These are phyloP conservation scores for Temnothorax longispinosus DNA, from an alignment of 1,140 invertebrate species.

Conservation along the genomic window DNA sequence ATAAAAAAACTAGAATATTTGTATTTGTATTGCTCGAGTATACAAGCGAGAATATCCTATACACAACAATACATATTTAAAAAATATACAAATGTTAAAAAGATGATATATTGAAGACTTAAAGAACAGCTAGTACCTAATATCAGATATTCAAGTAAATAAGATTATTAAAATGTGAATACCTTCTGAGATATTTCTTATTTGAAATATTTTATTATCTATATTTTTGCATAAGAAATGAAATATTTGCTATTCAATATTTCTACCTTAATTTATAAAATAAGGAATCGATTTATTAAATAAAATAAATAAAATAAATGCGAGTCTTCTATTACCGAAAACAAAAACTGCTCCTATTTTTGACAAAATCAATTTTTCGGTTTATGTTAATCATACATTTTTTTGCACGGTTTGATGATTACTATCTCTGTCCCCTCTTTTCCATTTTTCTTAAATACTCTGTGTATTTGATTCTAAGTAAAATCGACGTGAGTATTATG, in stretches of 20 bases:
- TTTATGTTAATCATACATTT: background rate
- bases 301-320: background rate
- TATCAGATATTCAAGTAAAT: background rate
- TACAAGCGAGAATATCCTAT: background rate
- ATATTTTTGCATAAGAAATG: background rate
- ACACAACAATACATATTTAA: background rate
- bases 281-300: background rate
- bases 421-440: background rate
- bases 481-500: background rate
- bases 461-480: background rate
- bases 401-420: background rate
- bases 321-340: background rate
- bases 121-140: background rate
- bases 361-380: background rate
- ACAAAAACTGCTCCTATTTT: background rate
- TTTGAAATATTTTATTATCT: background rate
- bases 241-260: background rate
- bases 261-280: background rate
- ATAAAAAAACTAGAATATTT: background rate
- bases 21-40: background rate
- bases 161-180: background rate
- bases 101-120: background rate
- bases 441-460: background rate
- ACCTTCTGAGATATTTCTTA: background rate
- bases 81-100: background rate